These are phyloP conservation scores for Meloe dianella DNA, from an alignment of 2,888 invertebrate species.

Conservation along the genomic window DNA sequence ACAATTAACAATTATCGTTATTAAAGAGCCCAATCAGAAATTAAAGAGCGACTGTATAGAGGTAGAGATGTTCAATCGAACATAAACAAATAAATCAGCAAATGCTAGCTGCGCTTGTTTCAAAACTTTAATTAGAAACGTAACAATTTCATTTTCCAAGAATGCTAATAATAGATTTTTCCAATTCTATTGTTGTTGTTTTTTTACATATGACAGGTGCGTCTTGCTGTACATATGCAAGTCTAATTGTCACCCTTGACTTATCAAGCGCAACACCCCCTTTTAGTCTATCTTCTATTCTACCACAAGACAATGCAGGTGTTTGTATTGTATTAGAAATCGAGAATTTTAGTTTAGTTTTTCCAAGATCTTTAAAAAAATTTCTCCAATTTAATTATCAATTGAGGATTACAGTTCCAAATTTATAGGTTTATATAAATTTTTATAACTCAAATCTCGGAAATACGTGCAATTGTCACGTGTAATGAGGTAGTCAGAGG, in stretches of 20 bases:
- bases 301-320: slow-evolving; percentile 19
- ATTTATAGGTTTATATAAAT: not conserved
- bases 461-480: slow-evolving; percentile 52
- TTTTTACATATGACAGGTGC: not conserved
- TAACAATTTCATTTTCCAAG: not conserved
- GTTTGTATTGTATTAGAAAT: slow-evolving; percentile 5
- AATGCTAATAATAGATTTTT: not conserved
- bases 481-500: slow-evolving; percentile 56
- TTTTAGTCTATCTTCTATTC: slow-evolving; percentile 10
- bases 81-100: not conserved
- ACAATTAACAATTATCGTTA: not conserved
- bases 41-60: not conserved
- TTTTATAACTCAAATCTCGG: slow-evolving; percentile 31
- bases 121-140: not conserved
- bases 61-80: not conserved
- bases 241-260: slow-evolving; percentile 38
- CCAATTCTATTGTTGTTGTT: not conserved
- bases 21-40: too few species aligned
- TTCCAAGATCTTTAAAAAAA: not conserved
- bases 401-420: too few species aligned
- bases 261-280: slow-evolving; percentile 43
- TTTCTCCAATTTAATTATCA: not conserved
- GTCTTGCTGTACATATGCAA: not conserved
- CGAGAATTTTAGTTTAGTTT: too few species aligned
- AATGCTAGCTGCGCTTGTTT: not conserved